phyloP scores from a whole-genome alignment of 1,140 invertebrate species.

The Drosophila jambulina region DNA sequence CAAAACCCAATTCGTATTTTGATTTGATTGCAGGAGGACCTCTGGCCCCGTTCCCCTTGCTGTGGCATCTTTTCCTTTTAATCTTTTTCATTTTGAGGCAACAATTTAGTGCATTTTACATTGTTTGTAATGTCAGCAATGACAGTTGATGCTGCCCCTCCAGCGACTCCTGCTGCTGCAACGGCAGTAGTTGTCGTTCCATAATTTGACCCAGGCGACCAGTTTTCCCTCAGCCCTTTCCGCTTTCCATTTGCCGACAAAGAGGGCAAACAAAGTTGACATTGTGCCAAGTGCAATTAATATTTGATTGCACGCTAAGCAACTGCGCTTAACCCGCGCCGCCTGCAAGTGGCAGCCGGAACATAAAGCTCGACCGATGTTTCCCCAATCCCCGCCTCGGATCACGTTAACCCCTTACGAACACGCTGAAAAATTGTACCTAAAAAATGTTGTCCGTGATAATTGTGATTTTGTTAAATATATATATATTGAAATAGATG shows the following conservation, averaged over 20 bases:
- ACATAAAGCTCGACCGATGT: constrained; percentile 20
- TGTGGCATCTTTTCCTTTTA: constrained; percentile 16
- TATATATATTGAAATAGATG: neutral
- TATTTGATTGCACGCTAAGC: constrained; percentile 63
- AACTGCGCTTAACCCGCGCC: constrained; percentile 41
- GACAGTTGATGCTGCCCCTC: constrained; percentile 33
- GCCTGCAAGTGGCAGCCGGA: constrained; percentile 21
- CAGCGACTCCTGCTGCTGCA: constrained; percentile 16
- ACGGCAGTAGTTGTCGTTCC: constrained; percentile 26
- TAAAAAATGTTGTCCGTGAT: neutral
- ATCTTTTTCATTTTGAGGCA: constrained; percentile 46
- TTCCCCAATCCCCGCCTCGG: neutral
- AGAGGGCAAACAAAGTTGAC: constrained; percentile 65
- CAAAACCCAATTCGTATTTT: constrained; percentile 67
- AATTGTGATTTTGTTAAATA: neutral
- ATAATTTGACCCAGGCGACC: constrained; percentile 60
- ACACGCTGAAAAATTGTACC: neutral
- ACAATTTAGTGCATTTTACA: constrained; percentile 74
- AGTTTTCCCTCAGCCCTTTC: constrained; percentile 7
- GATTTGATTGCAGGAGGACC: constrained; percentile 67
- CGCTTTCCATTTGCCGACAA: constrained; percentile 17
- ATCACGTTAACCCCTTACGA: neutral
- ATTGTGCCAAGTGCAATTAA: constrained; percentile 71
- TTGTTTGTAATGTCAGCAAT: constrained; percentile 68
- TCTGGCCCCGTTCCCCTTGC: neutral